Evolutionary conservation across 2,797 vertebrate genomes (phyloP), one percentile per base, ranked within the genome.

Genomic region (Brotula barbata): DNA sequence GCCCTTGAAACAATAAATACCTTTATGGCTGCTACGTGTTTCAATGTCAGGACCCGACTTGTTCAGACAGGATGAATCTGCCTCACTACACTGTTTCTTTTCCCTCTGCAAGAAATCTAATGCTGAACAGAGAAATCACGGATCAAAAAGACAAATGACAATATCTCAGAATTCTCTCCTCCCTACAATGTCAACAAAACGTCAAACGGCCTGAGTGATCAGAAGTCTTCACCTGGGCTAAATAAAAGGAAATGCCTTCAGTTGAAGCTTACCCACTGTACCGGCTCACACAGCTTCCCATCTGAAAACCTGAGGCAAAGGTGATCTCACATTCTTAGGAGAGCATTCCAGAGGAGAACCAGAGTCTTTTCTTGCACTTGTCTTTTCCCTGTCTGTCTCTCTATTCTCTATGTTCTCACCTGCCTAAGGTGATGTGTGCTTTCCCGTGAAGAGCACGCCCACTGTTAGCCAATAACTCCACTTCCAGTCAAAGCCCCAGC

Each of bases 221-320:
- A 49, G 37, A 64, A 33, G 17, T 51, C 25, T 55, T 77, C 76
- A 82, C 83, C 73, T 78, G 42, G 72, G 50, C 54, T 57, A 28
- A 71, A 52, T 9, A 15, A 67, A 42, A 69, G 62, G 62, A 51
- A 39, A 37, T 15, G n/a, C 12, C 16, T 74, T 40, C 4, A 23
- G 22, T 48, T 62, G 9, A 22, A 28, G 91, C 94, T 96, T 93
- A 98, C 95, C 96, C 88, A 77, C 92, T 93, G 81, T 94, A 92
- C 61, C 93, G 89, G 88, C 95, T 97, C 87, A 96, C 90, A 89
- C 95, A 98, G 91, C 88, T 97, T 80, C 96, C 96, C 95, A 98
- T 93, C 85, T 87, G 87, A 58, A 75, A 75, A 74, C 49, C 36
- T 57, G 42, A 68, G 28, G 28, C 15, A 49, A 40, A 45, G 45